Evolutionary conservation across 2,888 invertebrate species (phyloP), one percentile per base, ranked within the genome.

Genomic region (Sphaeridia pumilis): DNA sequence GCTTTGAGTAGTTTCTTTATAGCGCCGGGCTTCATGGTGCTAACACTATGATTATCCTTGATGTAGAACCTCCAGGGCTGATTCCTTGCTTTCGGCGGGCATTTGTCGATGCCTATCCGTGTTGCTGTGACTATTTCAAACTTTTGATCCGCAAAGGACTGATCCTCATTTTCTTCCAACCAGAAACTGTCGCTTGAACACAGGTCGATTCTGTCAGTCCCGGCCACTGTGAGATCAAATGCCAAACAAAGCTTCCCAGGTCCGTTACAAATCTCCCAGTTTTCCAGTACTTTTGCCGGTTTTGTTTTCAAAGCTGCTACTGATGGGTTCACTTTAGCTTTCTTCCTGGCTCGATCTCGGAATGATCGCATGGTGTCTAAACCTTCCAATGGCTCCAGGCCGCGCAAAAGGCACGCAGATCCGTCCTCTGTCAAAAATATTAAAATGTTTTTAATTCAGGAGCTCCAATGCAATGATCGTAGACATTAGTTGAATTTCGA

Each of bases 221-320:
- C 69, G 24, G 69, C 69, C 67, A 76, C 80, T 4, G 70, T 72
- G 46, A 84, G 77, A 52, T 73, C 68, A 61, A 82, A 72, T 21
- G 81, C 76, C 54, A 80, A 78, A 61, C 83, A 84, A 10, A 84
- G 68, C 69, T 84, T 84, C 5, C 82, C 78, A 2, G 84, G 84
- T 0, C 84, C 84, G 69, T 81, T 82, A 17, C 17, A 5, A 20
- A 38, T 38, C 20, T 38, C 38, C 38, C 38, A 38, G 17, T 38
- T 17, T 38, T 82, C 76, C 47, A 75, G 71, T 1, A 65, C 54
- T 62, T 76, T 74, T 12, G 76, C 66, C 31, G 62, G 55, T 63
- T 67, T 68, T 50, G 52, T 56, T 20, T 52, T 55, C 59, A 14
- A 4, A 5, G 12, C 17, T 5, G 12, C 38, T n/a, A n/a, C n/a